Evolutionary conservation across 2,113 vertebrate genomes (phyloP), one percentile per base, ranked within the genome.

Genomic region (Phocoena phocoena): DNA sequence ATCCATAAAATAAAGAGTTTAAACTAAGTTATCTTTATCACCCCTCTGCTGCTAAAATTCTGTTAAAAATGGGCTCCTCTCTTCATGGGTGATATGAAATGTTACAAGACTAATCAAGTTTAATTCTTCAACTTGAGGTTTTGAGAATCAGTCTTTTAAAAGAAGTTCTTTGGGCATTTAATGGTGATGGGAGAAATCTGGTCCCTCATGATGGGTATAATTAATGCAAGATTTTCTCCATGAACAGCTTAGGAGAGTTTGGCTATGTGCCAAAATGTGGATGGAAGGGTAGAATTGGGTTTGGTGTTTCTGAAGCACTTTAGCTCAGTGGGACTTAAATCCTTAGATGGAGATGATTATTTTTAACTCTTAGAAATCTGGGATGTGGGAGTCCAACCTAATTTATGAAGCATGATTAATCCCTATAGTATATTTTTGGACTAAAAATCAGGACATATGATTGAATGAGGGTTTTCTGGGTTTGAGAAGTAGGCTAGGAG

Each of bases 71-170:
- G 62, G 21, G 23, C 31, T 55, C 2, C 58, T 96, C 41, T 85
- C n/a, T 31, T 68, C 79, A 36, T n/a, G 62, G 73, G 47, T 79
- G 38, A 26, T 70, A 26, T 84, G 31, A 83, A 73, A 47, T 83
- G 23, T 73, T 65, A 79, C 63, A 50, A 70, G 84, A 58, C 65
- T 77, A 81, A 80, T 85, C 11, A 71, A 88, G 26, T 70, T 38
- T 93, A 77, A 95, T 96, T 94, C 70, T 84, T 90, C 28, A 58
- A 76, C 28, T 53, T 95, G 81, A 63, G 21, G 36, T 41, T 82
- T 93, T 73, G 89, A 90, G 53, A 86, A n/a, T 73, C n/a, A 55
- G 15, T 88, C 62, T 92, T 86, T 77, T 18, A 36, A 36, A 83
- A 76, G 44, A 36, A 84, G 67, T 85, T 96, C 7, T 96, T 63